Percentiles rank a stretch among this genome's conserved stretches.
Conservation (phyloP, 2,888 invertebrate genomes). For the Pyrrhia umbra region DNA sequence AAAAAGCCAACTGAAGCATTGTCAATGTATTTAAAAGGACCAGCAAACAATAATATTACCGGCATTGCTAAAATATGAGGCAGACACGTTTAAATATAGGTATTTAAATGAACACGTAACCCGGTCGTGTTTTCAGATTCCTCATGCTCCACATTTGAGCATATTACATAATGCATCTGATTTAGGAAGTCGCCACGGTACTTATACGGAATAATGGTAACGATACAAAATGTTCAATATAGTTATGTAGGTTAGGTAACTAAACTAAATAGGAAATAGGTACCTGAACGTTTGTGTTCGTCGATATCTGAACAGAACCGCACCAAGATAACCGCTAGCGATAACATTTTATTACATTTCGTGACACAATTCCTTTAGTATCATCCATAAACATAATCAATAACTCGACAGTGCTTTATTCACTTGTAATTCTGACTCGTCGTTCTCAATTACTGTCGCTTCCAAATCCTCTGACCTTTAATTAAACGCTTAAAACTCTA, state of each 20-base stretch:
- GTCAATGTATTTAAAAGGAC: too few relatives aligned
- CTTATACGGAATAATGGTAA: slow-evolving; percentile 27
- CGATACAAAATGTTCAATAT: slow-evolving; percentile 27
- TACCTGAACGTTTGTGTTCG: slow-evolving; percentile 60
- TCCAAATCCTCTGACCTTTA: slow-evolving; percentile 66
- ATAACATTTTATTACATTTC: slow-evolving; percentile 79
- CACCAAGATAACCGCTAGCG: slow-evolving; percentile 73
- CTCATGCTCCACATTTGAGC: slow-evolving; percentile 9
- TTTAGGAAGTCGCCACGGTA: slow-evolving; percentile 17
- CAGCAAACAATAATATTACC: too few relatives aligned
- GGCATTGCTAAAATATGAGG: too few relatives aligned
- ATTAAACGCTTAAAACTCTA: slow-evolving; percentile 63
- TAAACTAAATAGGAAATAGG: slow-evolving; percentile 62
- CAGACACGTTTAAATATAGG: slow-evolving; percentile 3
- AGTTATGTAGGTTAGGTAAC: slow-evolving; percentile 61
- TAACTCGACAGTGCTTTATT: slow-evolving; percentile 57
- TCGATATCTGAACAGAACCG: slow-evolving; percentile 63
- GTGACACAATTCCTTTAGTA: slow-evolving; percentile 75
- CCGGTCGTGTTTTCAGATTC: slow-evolving; percentile 8
- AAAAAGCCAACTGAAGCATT: too few relatives aligned
- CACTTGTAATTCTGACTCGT: slow-evolving; percentile 23
- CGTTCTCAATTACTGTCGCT: slow-evolving; percentile 10
- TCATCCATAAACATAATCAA: slow-evolving; percentile 68
- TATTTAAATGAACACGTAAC: slow-evolving; percentile 21
- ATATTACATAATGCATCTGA: slow-evolving; percentile 33